phyloP scores from a whole-genome alignment of 2,888 invertebrate genomes.

The Hypomecis atomaria region DNA sequence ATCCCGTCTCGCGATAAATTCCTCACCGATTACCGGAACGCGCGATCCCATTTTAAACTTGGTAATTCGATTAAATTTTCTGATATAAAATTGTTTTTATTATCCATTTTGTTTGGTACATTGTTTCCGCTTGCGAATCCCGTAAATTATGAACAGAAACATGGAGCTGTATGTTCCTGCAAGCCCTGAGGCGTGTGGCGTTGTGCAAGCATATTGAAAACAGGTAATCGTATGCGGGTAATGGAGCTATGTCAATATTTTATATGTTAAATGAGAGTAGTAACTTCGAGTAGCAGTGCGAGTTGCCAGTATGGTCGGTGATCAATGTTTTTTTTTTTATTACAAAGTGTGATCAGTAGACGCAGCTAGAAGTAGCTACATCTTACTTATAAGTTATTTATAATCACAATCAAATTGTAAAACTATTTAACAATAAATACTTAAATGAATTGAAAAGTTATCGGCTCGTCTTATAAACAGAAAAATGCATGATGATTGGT shows the following conservation, averaged over 20 bases:
- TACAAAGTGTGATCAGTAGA: too few relatives aligned
- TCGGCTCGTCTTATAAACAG: too few relatives aligned
- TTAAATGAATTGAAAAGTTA: too few relatives aligned
- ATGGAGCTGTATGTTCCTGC: conserved; percentile 67
- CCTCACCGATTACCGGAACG: conserved; percentile 54
- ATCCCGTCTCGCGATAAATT: conserved; percentile 48
- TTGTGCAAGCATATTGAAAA: conserved; percentile 80
- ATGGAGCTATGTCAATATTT: conserved; percentile 81
- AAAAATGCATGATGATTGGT: too few relatives aligned
- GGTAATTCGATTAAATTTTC: conserved; percentile 73
- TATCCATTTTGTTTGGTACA: conserved; percentile 76
- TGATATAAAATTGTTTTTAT: conserved; percentile 79
- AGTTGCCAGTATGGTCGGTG: conserved; percentile 3
- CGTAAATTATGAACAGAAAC: conserved; percentile 72
- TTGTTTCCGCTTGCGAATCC: conserved; percentile 76
- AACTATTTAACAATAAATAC: too few relatives aligned
- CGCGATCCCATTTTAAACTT: conserved; percentile 63
- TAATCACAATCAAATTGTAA: too few relatives aligned
- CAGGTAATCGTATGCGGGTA: conserved; percentile 82
- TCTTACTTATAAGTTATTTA: too few relatives aligned
- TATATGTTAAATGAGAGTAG: conserved; percentile 72
- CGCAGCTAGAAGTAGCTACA: too few relatives aligned
- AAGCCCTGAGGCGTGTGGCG: conserved; percentile 72
- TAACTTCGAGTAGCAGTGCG: neutral
- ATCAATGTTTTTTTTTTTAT: too few relatives aligned